A percentile compares a stretch with the other conserved stretches of the same genome.
These are phyloP conservation scores for Amorpha juglandis DNA, from an alignment of 2,888 invertebrate genomes.

Conservation along the genomic window DNA sequence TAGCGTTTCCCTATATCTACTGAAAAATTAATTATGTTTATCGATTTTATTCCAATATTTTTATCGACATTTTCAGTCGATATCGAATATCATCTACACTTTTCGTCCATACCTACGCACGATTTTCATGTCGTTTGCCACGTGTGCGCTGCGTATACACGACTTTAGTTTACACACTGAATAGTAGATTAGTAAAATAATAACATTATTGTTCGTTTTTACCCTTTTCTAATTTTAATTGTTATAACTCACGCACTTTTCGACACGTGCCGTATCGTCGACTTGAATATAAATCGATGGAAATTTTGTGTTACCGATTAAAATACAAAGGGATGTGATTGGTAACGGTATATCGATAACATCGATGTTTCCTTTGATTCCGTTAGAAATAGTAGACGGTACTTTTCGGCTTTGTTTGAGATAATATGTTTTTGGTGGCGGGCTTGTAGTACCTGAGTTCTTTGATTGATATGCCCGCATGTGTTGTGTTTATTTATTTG, in stretches of 20 bases:
- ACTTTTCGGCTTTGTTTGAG: conserved; percentile 18
- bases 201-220: conserved; percentile 75
- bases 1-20: too few relatives aligned
- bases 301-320: conserved; percentile 56
- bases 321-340: conserved; percentile 58
- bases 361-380: conserved; percentile 48
- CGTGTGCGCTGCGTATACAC: conserved; percentile 78
- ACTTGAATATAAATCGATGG: conserved; percentile 68
- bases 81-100: conserved; percentile 41
- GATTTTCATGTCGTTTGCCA: conserved; percentile 81
- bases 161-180: conserved; percentile 72
- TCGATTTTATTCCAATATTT: background rate
- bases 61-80: conserved; percentile 39
- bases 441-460: background rate
- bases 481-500: background rate
- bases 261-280: conserved; percentile 66
- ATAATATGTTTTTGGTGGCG: conserved; percentile 8
- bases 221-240: conserved; percentile 77
- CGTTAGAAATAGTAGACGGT: conserved; percentile 37
- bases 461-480: conserved; percentile 9
- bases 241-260: conserved; percentile 67
- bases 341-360: conserved; percentile 53
- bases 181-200: conserved; percentile 68
- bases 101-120: conserved; percentile 66
- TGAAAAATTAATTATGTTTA: background rate